Percentiles rank a stretch among this genome's conserved stretches.
Evolutionary conservation across 2,113 vertebrate genomes (phyloP).

Genomic region (Boleophthalmus pectinirostris): DNA sequence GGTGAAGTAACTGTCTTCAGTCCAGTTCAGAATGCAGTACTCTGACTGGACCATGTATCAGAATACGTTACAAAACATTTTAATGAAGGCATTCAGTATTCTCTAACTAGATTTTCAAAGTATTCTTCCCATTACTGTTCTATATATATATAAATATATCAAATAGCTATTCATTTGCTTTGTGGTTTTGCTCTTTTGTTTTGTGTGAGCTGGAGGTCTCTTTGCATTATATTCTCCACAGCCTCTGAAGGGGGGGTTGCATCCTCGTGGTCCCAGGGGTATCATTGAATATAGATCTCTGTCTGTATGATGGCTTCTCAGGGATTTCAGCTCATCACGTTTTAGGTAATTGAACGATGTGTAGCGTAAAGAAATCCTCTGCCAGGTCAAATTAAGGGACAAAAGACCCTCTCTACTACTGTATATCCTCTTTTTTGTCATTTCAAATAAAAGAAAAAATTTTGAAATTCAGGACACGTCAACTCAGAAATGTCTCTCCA

Average conservation of each 20-base stretch:
- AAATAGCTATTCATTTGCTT: neutral
- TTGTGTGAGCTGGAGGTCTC: neutral
- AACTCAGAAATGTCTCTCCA: neutral
- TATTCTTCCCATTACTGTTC: too few species aligned
- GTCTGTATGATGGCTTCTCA: neutral
- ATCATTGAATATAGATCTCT: neutral
- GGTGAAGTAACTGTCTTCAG: too few species aligned
- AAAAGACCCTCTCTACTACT: too few species aligned
- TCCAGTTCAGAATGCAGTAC: too few species aligned
- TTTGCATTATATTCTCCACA: neutral
- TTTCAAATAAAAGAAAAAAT: neutral
- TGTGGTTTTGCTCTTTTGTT: neutral
- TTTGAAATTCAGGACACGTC: slow-evolving; percentile 5
- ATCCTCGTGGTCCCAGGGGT: neutral
- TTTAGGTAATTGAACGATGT: neutral
- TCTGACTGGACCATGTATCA: too few species aligned
- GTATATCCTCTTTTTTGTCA: neutral
- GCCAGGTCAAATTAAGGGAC: neutral
- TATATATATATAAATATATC: neutral
- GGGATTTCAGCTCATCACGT: neutral
- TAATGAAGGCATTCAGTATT: too few species aligned
- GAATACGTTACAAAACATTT: too few species aligned
- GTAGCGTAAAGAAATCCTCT: neutral
- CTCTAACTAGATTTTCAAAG: too few species aligned
- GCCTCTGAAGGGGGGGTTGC: neutral